Percentiles rank a stretch among this genome's conserved stretches.
Evolutionary conservation across 2,113 vertebrate species (phyloP).

Genomic region (Tetrao urogallus): DNA sequence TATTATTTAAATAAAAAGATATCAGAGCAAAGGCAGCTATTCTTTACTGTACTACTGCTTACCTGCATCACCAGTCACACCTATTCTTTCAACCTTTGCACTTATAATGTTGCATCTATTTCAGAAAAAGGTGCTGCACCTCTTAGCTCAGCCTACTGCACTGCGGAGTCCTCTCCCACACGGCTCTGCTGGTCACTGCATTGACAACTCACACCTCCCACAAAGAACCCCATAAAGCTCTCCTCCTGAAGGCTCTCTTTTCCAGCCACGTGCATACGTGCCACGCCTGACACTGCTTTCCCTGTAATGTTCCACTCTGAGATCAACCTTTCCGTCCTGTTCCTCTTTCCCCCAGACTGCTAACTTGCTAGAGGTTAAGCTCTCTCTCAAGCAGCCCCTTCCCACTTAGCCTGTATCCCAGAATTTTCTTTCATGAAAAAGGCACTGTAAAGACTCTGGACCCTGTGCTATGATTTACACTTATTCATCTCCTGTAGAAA

Average conservation of each 20-base stretch:
- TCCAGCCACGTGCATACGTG: accelerated
- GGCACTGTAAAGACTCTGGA: constrained; percentile 47
- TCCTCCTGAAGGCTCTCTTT: background rate
- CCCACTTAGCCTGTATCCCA: background rate
- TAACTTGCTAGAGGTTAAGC: constrained; percentile 23
- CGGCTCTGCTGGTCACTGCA: too few relatives aligned
- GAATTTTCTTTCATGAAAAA: constrained; percentile 32
- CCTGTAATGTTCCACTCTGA: background rate
- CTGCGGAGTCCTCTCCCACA: too few relatives aligned
- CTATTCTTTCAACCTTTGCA: background rate
- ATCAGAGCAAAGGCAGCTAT: background rate
- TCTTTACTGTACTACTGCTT: background rate
- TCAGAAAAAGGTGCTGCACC: background rate
- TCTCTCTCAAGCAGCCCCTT: background rate
- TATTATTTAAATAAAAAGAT: background rate
- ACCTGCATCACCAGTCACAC: background rate
- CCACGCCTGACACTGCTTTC: background rate
- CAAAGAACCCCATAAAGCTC: background rate
- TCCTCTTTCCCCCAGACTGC: background rate
- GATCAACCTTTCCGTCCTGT: background rate
- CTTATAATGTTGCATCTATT: background rate
- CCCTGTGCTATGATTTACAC: constrained; percentile 37
- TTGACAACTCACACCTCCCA: background rate
- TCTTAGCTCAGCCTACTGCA: background rate
- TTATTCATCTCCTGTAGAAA: constrained; percentile 56